Conservation (phyloP, 2,113 vertebrate species). For the Mustela lutreola region DNA sequence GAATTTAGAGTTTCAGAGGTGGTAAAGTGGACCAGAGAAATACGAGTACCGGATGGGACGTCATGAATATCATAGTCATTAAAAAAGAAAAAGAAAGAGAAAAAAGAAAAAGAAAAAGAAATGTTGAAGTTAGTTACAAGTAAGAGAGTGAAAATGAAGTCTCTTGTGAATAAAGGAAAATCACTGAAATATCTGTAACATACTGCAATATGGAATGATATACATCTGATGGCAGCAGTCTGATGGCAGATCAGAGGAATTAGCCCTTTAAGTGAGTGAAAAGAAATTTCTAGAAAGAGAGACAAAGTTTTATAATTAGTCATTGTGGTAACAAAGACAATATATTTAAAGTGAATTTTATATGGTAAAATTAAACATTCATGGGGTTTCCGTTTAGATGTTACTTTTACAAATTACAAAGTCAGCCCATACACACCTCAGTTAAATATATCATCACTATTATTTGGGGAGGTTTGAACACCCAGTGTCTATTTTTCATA, state of each 20-base stretch:
- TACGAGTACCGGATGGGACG: rapidly evolving
- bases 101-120: neutral
- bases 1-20: neutral
- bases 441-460: neutral
- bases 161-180: neutral
- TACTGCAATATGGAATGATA: neutral
- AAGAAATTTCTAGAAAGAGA: neutral
- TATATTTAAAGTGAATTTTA: neutral
- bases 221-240: rapidly evolving
- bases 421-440: neutral
- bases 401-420: neutral
- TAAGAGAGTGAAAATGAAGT: neutral
- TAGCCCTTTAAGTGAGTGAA: neutral
- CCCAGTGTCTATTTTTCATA: neutral
- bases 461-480: neutral
- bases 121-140: neutral
- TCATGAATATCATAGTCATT: neutral
- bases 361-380: neutral
- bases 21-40: neutral
- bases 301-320: neutral
- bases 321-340: neutral
- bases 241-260: neutral
- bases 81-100: neutral
- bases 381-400: neutral
- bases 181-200: neutral